Evolutionary conservation across 2,797 vertebrate genomes (phyloP).

Genomic region (Sebastes kiyomatsui): DNA sequence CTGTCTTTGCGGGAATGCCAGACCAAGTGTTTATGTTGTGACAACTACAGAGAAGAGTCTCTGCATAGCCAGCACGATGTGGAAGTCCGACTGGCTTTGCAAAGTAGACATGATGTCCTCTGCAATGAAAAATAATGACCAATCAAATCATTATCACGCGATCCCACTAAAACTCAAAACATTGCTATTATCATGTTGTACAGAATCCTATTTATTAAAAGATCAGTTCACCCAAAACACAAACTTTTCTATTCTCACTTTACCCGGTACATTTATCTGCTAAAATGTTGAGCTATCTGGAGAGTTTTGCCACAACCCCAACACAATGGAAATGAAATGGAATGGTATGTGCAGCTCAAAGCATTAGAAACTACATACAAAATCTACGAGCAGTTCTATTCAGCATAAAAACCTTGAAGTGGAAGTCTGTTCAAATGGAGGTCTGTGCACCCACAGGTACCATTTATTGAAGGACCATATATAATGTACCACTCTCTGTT

Average conservation of each 20-base stretch:
- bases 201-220: neutral
- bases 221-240: neutral
- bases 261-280: neutral
- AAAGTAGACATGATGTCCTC: neutral
- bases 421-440: neutral
- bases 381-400: neutral
- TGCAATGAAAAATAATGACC: neutral
- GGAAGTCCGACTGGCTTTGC: neutral
- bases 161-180: neutral
- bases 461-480: neutral
- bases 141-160: neutral
- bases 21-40: slow-evolving; percentile 19
- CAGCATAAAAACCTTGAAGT: neutral
- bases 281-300: neutral
- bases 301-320: neutral
- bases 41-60: slow-evolving; percentile 13
- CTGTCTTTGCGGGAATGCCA: slow-evolving; percentile 21
- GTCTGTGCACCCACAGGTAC: neutral
- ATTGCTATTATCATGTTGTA: neutral
- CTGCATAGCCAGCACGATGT: neutral
- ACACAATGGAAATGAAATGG: neutral
- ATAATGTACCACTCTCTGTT: neutral
- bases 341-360: neutral
- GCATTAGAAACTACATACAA: neutral
- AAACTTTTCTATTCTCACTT: neutral